phyloP scores from a whole-genome alignment of 2,797 vertebrate genomes.

The Rhabdophis nuchalis region DNA sequence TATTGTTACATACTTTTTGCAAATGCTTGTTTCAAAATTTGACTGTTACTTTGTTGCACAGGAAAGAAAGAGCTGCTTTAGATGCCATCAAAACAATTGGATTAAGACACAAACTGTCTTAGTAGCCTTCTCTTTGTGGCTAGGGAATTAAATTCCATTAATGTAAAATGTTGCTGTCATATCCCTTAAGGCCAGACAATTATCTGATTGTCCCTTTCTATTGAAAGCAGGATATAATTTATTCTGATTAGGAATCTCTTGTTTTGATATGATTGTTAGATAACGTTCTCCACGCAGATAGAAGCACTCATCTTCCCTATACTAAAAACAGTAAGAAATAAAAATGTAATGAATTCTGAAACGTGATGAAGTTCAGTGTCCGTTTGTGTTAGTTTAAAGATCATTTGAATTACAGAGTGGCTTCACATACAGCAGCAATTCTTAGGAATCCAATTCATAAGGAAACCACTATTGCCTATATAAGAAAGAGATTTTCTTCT shows the following conservation, averaged over 20 bases:
- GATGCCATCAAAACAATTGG: not conserved
- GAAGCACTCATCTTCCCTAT: not conserved
- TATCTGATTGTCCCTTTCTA: not conserved
- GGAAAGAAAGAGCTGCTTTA: not conserved
- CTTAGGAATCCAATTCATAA: not conserved
- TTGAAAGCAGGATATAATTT: conserved; percentile 12
- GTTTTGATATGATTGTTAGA: not conserved
- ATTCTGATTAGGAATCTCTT: not conserved
- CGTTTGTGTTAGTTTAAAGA: not conserved
- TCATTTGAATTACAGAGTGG: not conserved
- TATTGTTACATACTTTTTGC: not conserved
- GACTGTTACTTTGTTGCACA: not conserved
- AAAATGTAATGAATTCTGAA: accelerated
- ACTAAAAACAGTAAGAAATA: not conserved
- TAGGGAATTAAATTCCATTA: not conserved
- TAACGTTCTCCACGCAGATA: not conserved
- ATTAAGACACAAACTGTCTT: not conserved
- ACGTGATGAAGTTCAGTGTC: accelerated
- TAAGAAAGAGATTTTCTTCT: not conserved
- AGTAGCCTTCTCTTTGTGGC: not conserved
- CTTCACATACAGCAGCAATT: not conserved
- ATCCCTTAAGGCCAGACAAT: not conserved
- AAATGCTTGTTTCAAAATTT: not conserved
- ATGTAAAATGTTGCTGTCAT: not conserved
- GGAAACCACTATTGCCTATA: not conserved